Percentiles rank a stretch among this genome's conserved stretches.
Conservation (phyloP, 2,113 vertebrate genomes). For the Chroicocephalus ridibundus region DNA sequence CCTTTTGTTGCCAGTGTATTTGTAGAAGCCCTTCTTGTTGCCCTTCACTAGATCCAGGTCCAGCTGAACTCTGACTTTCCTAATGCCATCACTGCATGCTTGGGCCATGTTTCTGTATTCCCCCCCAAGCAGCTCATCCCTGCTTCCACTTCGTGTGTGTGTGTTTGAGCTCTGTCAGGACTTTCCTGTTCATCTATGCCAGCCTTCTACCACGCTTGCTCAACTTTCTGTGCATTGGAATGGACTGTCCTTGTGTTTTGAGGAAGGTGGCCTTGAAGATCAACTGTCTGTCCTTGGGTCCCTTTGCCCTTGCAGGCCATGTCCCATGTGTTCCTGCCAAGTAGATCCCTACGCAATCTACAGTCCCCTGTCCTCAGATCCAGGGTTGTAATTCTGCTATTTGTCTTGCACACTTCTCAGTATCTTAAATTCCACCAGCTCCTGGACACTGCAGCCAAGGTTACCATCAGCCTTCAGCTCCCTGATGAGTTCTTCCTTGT, state of each 20-base stretch:
- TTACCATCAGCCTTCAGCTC: background rate
- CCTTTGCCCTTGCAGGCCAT: background rate
- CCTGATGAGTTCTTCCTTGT: conserved; percentile 60
- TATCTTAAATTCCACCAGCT: background rate
- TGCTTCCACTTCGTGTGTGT: background rate
- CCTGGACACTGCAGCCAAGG: background rate
- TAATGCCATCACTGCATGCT: background rate
- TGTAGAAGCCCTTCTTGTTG: background rate
- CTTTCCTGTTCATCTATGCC: background rate
- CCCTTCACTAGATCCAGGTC: background rate
- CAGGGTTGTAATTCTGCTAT: background rate
- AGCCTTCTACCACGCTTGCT: background rate
- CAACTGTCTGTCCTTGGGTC: background rate
- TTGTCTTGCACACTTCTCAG: background rate
- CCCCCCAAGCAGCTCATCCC: background rate
- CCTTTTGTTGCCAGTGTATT: background rate
- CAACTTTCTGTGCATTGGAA: background rate
- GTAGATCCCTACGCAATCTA: background rate
- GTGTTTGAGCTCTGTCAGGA: background rate
- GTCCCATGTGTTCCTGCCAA: background rate
- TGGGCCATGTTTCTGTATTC: background rate
- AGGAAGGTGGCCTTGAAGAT: background rate
- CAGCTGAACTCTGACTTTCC: background rate
- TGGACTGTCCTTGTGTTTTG: background rate
- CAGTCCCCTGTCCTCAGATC: background rate